Evolutionary conservation across 1,140 invertebrate genomes (phyloP).

Genomic region (Elysia chlorotica): DNA sequence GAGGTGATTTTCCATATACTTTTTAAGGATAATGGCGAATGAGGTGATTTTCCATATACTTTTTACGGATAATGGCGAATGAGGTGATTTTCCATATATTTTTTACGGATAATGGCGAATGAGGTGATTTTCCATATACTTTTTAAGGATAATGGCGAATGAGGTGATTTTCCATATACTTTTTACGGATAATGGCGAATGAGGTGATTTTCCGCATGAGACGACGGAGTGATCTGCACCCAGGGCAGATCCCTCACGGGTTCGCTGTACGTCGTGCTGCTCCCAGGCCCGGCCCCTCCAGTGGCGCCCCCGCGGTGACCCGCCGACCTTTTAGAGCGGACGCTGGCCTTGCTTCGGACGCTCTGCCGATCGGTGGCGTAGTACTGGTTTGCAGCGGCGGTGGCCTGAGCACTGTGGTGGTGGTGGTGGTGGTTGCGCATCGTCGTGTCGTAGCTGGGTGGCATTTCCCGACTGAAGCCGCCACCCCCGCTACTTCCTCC

Average conservation of each 20-base stretch:
- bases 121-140: too few relatives aligned
- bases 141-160: too few relatives aligned
- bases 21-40: too few relatives aligned
- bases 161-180: too few relatives aligned
- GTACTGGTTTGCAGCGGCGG: slow-evolving; percentile 34
- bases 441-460: slow-evolving; percentile 53
- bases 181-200: slow-evolving; percentile 19
- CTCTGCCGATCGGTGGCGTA: slow-evolving; percentile 49
- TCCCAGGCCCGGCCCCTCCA: slow-evolving; percentile 25
- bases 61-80: too few relatives aligned
- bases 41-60: too few relatives aligned
- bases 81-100: too few relatives aligned
- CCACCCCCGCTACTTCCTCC: slow-evolving; percentile 24
- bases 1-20: too few relatives aligned
- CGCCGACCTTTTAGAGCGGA: slow-evolving; percentile 37
- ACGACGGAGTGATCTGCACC: slow-evolving; percentile 55
- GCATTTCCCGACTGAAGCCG: slow-evolving; percentile 46
- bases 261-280: slow-evolving; percentile 28
- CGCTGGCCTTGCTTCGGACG: slow-evolving; percentile 48
- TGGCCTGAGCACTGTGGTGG: too few relatives aligned
- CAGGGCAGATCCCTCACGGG: slow-evolving; percentile 43
- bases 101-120: too few relatives aligned
- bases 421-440: slow-evolving; percentile 49
- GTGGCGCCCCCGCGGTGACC: neutral
- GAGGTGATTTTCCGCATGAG: slow-evolving; percentile 27